A percentile compares a stretch with the other conserved stretches of the same genome.
phyloP scores from a whole-genome alignment of 2,888 invertebrate species.

The Hipparchia sbordonii region DNA sequence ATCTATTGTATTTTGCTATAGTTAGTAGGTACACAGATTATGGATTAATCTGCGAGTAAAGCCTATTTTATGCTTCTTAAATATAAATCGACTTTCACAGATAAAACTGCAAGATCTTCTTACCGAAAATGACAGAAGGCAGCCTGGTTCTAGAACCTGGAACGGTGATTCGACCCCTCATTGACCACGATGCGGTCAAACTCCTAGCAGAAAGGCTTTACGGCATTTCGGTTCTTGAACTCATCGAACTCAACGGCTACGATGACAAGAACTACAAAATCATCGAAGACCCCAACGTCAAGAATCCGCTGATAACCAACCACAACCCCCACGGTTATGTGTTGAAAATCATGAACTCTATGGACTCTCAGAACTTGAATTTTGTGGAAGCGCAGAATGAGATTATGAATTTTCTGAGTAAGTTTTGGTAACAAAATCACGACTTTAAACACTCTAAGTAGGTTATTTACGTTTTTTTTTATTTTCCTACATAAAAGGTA shows the following conservation, averaged over 20 bases:
- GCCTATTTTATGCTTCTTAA: not conserved
- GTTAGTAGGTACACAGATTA: no score
- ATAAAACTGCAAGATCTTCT: not conserved
- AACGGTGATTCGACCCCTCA: slow-evolving; percentile 80
- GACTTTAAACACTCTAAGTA: no score
- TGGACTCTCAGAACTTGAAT: slow-evolving; percentile 87
- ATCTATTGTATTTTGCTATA: no score
- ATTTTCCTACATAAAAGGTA: no score
- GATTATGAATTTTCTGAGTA: slow-evolving; percentile 87
- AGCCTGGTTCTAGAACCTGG: slow-evolving; percentile 73
- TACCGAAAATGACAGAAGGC: slow-evolving; percentile 28
- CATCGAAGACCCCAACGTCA: slow-evolving; percentile 80
- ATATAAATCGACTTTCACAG: slow-evolving; percentile 3
- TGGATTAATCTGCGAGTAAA: no score
- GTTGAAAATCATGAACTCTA: slow-evolving; percentile 91
- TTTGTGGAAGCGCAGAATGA: slow-evolving; percentile 90
- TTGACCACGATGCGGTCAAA: slow-evolving; percentile 78
- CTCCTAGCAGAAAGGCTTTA: slow-evolving; percentile 83
- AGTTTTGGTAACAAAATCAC: slow-evolving; percentile 50
- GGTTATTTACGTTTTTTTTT: no score
- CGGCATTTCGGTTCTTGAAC: slow-evolving; percentile 82
- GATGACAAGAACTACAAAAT: slow-evolving; percentile 91
- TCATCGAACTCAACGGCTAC: slow-evolving; percentile 87
- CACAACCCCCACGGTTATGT: slow-evolving; percentile 86
- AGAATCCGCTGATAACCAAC: slow-evolving; percentile 83